Evolutionary conservation across 2,888 invertebrate species (phyloP).

Genomic region (Lepidocyrtinus sp.): DNA sequence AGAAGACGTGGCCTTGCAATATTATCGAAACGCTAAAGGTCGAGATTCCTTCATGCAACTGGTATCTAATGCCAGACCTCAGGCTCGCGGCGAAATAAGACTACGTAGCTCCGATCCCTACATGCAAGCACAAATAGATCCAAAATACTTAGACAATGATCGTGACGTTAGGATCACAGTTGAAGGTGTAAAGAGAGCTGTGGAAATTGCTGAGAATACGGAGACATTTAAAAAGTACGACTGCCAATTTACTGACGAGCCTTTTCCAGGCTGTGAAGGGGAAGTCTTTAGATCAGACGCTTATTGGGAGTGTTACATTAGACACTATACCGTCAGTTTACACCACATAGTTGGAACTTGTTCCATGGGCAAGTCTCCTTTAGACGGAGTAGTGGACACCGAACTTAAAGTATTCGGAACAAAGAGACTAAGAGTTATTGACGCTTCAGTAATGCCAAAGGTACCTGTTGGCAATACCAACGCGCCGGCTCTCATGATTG

Average conservation of each 20-base stretch:
- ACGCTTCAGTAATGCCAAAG: constrained; percentile 55
- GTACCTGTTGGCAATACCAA: constrained; percentile 34
- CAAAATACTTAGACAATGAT: constrained; percentile 59
- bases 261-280: constrained; percentile 48
- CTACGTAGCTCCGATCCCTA: constrained; percentile 34
- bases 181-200: constrained; percentile 54
- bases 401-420: constrained; percentile 55
- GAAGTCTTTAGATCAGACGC: constrained; percentile 19
- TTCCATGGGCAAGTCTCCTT: constrained; percentile 53
- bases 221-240: constrained; percentile 41
- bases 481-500: constrained; percentile 50
- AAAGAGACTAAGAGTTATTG: constrained; percentile 57
- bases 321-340: constrained; percentile 41
- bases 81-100: constrained; percentile 52
- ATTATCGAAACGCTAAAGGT: constrained; percentile 47
- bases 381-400: constrained; percentile 49
- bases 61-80: constrained; percentile 51
- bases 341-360: constrained; percentile 47
- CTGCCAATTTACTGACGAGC: constrained; percentile 36
- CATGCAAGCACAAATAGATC: constrained; percentile 55
- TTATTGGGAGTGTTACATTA: constrained; percentile 55
- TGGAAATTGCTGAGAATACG: constrained; percentile 51
- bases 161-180: constrained; percentile 53
- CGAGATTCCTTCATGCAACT: constrained; percentile 58
- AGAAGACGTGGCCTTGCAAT: constrained; percentile 45